phyloP scores from a whole-genome alignment of 2,888 invertebrate species.

The Eristalinus aeneus region DNA sequence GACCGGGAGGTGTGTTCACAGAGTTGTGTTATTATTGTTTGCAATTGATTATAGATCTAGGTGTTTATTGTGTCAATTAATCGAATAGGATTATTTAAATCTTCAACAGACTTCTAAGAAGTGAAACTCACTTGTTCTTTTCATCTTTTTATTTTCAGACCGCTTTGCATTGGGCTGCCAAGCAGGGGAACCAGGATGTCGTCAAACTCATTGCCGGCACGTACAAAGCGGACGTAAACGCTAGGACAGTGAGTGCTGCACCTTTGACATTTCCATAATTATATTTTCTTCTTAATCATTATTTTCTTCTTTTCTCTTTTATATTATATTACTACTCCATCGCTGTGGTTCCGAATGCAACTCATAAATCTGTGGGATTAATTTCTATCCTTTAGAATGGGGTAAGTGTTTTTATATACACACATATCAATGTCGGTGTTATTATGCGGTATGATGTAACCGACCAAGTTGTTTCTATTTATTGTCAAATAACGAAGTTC shows the following conservation, averaged over 20 bases:
- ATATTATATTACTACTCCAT: constrained; percentile 56
- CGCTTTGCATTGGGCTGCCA: constrained; percentile 97
- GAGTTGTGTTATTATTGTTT: constrained; percentile 15
- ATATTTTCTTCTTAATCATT: constrained; percentile 9
- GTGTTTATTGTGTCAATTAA: constrained; percentile 16
- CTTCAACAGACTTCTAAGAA: background rate
- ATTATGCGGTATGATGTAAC: background rate
- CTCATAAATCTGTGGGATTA: background rate
- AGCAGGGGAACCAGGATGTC: constrained; percentile 94
- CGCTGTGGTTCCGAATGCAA: background rate
- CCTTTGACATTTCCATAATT: constrained; percentile 14
- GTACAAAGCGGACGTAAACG: constrained; percentile 91
- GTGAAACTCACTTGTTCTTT: background rate
- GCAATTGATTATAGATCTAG: constrained; percentile 26
- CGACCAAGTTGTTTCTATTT: background rate
- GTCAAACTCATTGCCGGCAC: constrained; percentile 96
- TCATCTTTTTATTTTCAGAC: constrained; percentile 85
- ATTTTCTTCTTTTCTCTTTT: constrained; percentile 21
- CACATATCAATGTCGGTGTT: background rate
- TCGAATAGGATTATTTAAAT: background rate
- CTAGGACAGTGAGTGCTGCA: constrained; percentile 86
- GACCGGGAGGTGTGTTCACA: constrained; percentile 28
- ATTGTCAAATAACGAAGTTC: no score
- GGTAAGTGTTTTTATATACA: constrained; percentile 74
- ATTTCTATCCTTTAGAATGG: constrained; percentile 75